These are phyloP conservation scores for Micronisus gabar DNA, from an alignment of 2,113 vertebrate species.

Conservation along the genomic window DNA sequence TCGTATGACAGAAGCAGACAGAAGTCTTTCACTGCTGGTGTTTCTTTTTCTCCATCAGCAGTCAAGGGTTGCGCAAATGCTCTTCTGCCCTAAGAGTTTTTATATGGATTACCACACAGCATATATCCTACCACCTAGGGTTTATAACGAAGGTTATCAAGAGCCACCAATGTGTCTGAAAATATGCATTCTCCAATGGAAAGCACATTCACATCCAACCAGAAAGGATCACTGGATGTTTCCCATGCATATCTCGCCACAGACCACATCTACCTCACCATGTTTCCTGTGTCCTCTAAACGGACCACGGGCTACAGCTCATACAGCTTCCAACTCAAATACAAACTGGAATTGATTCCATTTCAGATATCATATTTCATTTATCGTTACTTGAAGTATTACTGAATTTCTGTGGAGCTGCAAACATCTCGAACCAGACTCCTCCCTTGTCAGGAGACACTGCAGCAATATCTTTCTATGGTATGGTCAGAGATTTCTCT, in stretches of 20 bases:
- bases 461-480: neutral
- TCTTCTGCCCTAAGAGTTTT: neutral
- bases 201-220: neutral
- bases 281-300: neutral
- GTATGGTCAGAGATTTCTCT: neutral
- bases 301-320: neutral
- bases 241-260: neutral
- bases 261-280: neutral
- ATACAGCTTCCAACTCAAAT: neutral
- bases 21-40: neutral
- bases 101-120: neutral
- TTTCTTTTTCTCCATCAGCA: neutral
- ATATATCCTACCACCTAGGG: neutral
- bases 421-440: neutral
- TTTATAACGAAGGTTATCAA: neutral
- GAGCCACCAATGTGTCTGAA: neutral
- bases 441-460: neutral
- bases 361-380: neutral
- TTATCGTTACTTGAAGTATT: neutral
- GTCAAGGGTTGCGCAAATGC: neutral
- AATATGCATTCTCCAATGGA: neutral
- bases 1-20: neutral
- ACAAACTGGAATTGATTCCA: neutral
- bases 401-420: neutral
- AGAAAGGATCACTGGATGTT: neutral